Percentiles rank a stretch among this genome's conserved stretches.
phyloP scores from a whole-genome alignment of 2,113 vertebrate genomes.

The Macroglossus sobrinus region DNA sequence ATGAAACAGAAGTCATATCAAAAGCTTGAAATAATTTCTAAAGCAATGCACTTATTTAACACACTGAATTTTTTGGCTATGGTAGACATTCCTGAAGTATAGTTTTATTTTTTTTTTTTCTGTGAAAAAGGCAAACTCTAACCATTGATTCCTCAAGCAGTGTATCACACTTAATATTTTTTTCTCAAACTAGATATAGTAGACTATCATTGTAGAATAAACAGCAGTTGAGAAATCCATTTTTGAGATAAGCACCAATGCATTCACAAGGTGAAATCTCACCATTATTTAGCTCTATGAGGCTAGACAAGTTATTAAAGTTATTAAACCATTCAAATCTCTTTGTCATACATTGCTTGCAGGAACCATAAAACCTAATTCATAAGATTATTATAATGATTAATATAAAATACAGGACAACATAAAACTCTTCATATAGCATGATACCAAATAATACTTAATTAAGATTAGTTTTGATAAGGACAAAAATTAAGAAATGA shows the following conservation, averaged over 20 bases:
- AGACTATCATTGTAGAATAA: background rate
- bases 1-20: background rate
- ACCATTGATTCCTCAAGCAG: background rate
- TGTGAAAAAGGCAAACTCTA: background rate
- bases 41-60: background rate
- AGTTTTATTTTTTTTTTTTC: background rate
- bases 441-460: background rate
- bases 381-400: background rate
- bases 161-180: background rate
- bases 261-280: background rate
- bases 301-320: background rate
- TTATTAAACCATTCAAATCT: background rate
- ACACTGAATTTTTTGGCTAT: background rate
- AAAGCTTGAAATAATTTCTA: conserved; percentile 11
- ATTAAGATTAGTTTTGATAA: background rate
- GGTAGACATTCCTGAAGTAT: background rate
- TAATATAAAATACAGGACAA: background rate
- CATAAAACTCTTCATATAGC: background rate
- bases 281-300: background rate
- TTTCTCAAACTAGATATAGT: background rate
- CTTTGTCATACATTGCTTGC: background rate
- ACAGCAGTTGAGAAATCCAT: background rate
- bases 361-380: background rate
- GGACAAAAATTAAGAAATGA: background rate
- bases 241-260: background rate